phyloP scores from a whole-genome alignment of 1,140 invertebrate species.

The Panagrolaimus sp. region DNA sequence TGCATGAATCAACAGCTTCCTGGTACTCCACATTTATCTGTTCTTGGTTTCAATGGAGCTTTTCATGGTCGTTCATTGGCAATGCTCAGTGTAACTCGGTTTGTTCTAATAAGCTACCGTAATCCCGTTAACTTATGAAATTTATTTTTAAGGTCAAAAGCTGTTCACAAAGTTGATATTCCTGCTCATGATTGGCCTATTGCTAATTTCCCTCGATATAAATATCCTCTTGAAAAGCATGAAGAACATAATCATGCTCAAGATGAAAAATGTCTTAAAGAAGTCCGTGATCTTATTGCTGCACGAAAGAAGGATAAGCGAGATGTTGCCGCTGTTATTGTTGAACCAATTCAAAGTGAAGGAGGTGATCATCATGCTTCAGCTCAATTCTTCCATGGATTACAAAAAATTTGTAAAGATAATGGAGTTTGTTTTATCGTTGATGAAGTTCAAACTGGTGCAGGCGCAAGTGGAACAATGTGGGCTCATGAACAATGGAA shows the following conservation, averaged over 20 bases:
- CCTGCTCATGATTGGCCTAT: conserved; percentile 79
- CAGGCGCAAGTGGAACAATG: conserved; percentile 89
- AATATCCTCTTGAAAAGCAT: conserved; percentile 70
- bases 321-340: conserved; percentile 81
- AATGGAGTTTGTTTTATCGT: conserved; percentile 65
- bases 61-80: conserved; percentile 61
- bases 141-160: conserved; percentile 77
- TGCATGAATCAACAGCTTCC: conserved; percentile 62
- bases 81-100: conserved; percentile 79
- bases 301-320: conserved; percentile 70
- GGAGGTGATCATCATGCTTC: conserved; percentile 93
- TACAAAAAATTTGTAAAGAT: conserved; percentile 74
- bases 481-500: conserved; percentile 95
- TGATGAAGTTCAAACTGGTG: conserved; percentile 75
- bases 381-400: conserved; percentile 78
- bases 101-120: conserved; percentile 78
- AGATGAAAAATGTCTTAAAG: conserved; percentile 71
- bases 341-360: conserved; percentile 95
- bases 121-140: background rate
- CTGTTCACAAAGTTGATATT: conserved; percentile 89
- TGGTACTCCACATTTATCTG: conserved; percentile 63
- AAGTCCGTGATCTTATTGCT: conserved; percentile 74
- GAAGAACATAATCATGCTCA: conserved; percentile 73
- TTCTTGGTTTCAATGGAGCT: conserved; percentile 54
- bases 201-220: conserved; percentile 73